These are phyloP conservation scores for Acronicta aceris DNA, from an alignment of 2,888 invertebrate genomes.

Conservation along the genomic window DNA sequence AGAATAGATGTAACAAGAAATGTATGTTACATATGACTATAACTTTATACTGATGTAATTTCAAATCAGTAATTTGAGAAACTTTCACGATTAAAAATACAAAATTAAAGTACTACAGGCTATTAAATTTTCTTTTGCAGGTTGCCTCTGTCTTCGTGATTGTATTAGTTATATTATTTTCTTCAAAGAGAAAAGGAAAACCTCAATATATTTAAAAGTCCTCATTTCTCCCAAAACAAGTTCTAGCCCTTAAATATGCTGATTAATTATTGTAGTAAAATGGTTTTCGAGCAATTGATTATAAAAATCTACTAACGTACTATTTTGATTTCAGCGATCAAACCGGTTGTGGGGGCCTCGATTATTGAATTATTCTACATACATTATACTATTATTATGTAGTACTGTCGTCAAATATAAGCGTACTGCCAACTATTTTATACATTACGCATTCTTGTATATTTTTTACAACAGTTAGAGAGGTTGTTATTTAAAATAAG, in stretches of 20 bases:
- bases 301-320: conserved; percentile 65
- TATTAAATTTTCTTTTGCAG: conserved; percentile 70
- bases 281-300: conserved; percentile 22
- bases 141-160: conserved; percentile 62
- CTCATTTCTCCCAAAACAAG: conserved; percentile 25
- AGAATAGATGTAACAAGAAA: no score
- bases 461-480: background rate
- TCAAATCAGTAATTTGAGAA: no score
- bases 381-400: conserved; percentile 13
- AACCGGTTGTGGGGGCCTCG: conserved; percentile 61
- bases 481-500: no score
- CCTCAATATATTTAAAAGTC: conserved; percentile 30
- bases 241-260: no score
- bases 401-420: conserved; percentile 57
- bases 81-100: background rate
- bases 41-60: no score
- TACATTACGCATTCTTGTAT: no score
- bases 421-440: conserved; percentile 46
- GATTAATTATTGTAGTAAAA: background rate
- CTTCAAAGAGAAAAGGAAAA: conserved; percentile 36
- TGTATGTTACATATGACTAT: no score
- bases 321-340: conserved; percentile 74
- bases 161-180: conserved; percentile 32
- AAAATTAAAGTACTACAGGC: conserved; percentile 60
- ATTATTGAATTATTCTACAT: conserved; percentile 32